phyloP scores from a whole-genome alignment of 2,888 invertebrate species.

The Dione vanillae region DNA sequence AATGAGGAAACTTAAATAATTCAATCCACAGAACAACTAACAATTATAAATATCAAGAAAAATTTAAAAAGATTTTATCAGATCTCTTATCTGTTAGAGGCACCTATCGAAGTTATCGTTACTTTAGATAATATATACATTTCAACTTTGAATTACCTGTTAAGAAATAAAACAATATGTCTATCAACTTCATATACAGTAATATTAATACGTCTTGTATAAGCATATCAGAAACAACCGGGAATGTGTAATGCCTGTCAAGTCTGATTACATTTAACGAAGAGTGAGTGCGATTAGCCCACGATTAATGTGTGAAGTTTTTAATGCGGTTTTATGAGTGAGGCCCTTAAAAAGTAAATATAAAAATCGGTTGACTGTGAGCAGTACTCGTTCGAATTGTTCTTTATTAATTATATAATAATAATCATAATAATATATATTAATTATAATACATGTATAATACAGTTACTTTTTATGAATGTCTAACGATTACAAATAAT shows the following conservation, averaged over 20 bases:
- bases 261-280: slow-evolving; percentile 46
- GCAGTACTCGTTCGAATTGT: too few relatives aligned
- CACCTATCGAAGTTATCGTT: not conserved
- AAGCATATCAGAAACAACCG: slow-evolving; percentile 42
- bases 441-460: too few relatives aligned
- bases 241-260: slow-evolving; percentile 46
- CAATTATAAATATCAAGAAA: not conserved
- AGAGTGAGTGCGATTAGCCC: slow-evolving; percentile 40
- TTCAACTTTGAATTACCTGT: not conserved
- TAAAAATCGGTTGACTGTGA: too few relatives aligned
- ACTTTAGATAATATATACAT: not conserved
- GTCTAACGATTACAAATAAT: too few relatives aligned
- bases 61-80: not conserved
- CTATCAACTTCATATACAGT: slow-evolving; percentile 6
- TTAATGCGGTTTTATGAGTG: slow-evolving; percentile 24
- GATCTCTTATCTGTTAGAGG: too few relatives aligned
- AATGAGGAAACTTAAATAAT: too few relatives aligned
- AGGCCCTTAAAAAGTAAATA: not conserved
- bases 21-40: too few relatives aligned
- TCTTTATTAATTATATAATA: too few relatives aligned
- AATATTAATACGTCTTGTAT: slow-evolving; percentile 25
- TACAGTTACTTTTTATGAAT: too few relatives aligned
- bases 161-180: slow-evolving; percentile 1
- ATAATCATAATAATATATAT: too few relatives aligned
- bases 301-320: slow-evolving; percentile 27